These are phyloP conservation scores for Halcyon smyrnensis DNA, from an alignment of 2,797 vertebrate genomes.

Conservation along the genomic window DNA sequence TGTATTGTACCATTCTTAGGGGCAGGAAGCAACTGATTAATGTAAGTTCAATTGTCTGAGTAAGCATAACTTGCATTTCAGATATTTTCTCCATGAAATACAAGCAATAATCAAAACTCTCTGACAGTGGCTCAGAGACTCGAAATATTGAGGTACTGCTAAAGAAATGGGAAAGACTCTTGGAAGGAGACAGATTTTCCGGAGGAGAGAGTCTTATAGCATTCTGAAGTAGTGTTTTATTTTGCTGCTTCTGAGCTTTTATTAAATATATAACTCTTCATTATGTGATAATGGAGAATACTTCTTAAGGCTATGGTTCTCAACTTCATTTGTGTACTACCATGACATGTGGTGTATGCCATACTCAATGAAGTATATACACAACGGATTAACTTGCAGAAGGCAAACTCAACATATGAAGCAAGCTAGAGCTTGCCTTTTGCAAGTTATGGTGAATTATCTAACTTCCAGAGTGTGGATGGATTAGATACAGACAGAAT, in stretches of 20 bases:
- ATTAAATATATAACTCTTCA: conserved; percentile 55
- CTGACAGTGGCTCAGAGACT: not conserved
- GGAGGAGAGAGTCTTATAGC: not conserved
- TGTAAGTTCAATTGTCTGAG: not conserved
- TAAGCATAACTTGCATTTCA: not conserved
- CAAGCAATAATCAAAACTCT: not conserved
- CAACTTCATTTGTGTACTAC: conserved; percentile 37
- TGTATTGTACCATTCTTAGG: not conserved
- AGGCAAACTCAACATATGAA: conserved; percentile 12
- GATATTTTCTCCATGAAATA: not conserved
- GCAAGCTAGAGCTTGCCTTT: conserved; percentile 26
- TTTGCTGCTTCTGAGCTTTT: conserved; percentile 25
- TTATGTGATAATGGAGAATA: conserved; percentile 35
- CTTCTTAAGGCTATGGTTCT: conserved; percentile 62
- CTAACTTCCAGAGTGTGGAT: conserved; percentile 36
- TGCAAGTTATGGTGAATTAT: conserved; percentile 38
- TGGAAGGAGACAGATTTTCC: not conserved
- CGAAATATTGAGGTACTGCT: not conserved
- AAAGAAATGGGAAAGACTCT: not conserved
- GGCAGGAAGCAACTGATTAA: conserved; percentile 6
- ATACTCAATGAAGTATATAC: not conserved
- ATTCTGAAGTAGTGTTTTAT: not conserved
- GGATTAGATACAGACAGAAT: conserved; percentile 11
- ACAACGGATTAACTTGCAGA: conserved; percentile 30
- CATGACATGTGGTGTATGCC: not conserved